Conservation (phyloP, 2,113 vertebrate genomes). For the Lathamus discolor region DNA sequence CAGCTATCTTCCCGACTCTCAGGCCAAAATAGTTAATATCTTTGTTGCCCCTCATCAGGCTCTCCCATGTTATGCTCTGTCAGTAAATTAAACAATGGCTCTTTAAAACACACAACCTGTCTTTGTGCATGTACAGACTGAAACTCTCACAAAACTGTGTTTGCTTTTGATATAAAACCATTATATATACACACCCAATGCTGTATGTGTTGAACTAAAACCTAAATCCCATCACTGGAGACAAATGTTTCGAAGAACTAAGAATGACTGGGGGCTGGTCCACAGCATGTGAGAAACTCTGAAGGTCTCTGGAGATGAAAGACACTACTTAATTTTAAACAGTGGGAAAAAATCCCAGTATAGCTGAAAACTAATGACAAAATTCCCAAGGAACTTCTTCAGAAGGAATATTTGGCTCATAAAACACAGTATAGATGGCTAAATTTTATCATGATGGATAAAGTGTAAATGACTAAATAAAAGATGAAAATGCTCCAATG, state of each 20-base stretch:
- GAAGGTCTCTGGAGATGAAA: slow-evolving; percentile 6
- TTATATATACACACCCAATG: neutral
- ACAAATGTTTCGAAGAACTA: neutral
- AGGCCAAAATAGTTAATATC: neutral
- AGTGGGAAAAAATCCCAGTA: neutral
- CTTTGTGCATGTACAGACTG: neutral
- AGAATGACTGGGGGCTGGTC: neutral
- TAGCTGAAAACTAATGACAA: slow-evolving; percentile 11
- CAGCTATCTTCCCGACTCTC: neutral
- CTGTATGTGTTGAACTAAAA: neutral
- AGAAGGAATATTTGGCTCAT: neutral
- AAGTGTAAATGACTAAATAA: neutral
- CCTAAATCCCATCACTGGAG: neutral
- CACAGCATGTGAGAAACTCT: neutral
- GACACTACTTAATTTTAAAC: neutral
- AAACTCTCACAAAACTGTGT: rapidly evolving
- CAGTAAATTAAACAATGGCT: neutral
- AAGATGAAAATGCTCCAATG: neutral
- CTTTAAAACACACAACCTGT: neutral
- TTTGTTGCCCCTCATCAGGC: rapidly evolving
- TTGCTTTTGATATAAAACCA: neutral
- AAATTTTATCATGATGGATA: slow-evolving; percentile 6
- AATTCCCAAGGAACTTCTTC: slow-evolving; percentile 10
- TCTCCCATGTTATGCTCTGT: neutral
- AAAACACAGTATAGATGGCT: neutral